These are phyloP conservation scores for Euthynnus affinis DNA, from an alignment of 2,797 vertebrate species.

Conservation along the genomic window DNA sequence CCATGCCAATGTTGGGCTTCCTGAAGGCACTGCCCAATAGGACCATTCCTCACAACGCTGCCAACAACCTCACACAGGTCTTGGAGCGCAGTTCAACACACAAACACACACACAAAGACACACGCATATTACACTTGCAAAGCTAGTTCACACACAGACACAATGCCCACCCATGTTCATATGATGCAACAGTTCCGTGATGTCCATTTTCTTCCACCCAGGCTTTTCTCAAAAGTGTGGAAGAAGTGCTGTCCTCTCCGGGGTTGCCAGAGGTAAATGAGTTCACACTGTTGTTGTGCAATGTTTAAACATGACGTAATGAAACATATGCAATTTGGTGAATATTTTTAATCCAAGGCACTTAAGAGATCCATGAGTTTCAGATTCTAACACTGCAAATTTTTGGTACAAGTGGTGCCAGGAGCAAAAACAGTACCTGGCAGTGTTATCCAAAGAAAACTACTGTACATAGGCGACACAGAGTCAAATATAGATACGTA, in stretches of 20 bases:
- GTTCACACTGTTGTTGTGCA: slow-evolving; percentile 64
- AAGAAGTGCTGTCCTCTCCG: slow-evolving; percentile 88
- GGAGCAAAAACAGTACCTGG: slow-evolving; percentile 42
- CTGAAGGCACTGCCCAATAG: slow-evolving; percentile 85
- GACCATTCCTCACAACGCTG: slow-evolving; percentile 84
- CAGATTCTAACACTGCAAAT: slow-evolving; percentile 44
- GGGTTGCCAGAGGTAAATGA: slow-evolving; percentile 80
- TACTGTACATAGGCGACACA: neutral
- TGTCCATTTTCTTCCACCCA: slow-evolving; percentile 74
- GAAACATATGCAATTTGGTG: slow-evolving; percentile 54
- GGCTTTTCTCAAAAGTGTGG: slow-evolving; percentile 91
- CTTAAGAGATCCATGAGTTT: slow-evolving; percentile 24
- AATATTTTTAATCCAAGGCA: slow-evolving; percentile 43
- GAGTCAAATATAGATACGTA: slow-evolving; percentile 1
- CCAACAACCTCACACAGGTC: slow-evolving; percentile 92
- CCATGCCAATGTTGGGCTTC: slow-evolving; percentile 74
- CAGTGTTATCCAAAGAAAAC: slow-evolving; percentile 18
- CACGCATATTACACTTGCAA: slow-evolving; percentile 27
- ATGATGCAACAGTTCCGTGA: slow-evolving; percentile 69
- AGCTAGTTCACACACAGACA: slow-evolving; percentile 55
- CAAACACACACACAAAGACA: slow-evolving; percentile 20
- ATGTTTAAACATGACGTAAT: slow-evolving; percentile 60
- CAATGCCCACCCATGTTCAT: slow-evolving; percentile 51
- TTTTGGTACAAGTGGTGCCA: slow-evolving; percentile 28
- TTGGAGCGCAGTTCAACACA: slow-evolving; percentile 22